Evolutionary conservation across 2,797 vertebrate genomes (phyloP), one percentile per base, ranked within the genome.

Genomic region (Helicolenus hilgendorfi): DNA sequence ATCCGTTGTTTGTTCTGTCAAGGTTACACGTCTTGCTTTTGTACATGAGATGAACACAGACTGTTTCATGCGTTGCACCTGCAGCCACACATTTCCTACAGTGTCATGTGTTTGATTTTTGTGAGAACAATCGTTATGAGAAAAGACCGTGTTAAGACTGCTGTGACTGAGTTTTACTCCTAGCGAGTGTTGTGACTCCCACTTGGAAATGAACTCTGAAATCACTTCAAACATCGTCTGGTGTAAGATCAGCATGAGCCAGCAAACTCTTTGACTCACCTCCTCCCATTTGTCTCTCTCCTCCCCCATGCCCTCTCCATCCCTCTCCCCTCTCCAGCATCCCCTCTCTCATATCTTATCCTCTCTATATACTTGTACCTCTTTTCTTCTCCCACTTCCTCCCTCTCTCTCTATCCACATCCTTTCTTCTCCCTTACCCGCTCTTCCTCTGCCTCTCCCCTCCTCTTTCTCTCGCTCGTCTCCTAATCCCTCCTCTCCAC

Each of bases 401-500:
- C 86, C 78, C 82, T 92, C 89, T 69, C 79, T 79, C 78, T 85
- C n/a, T n/a, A 62, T 92, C 88, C 85, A 63, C 86, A 69, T 88
- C 87, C 69, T 93, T 88, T 89, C 87, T 90, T 90, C 94, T 93
- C 78, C 83, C 90, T 88, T 86, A 79, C 79, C 60, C 89, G 6
- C 83, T 92, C 86, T 94, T 89, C 82, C 79, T 94, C 84, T 89
- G 79, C 89, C 84, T 89, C 92, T 89, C 90, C 84, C 85, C 88
- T 92, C 92, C 92, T 91, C 88, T 89, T 93, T 93, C 94, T 92
- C 89, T 87, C 65, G 64, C 91, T 95, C 86, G 62, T 91, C 90
- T 94, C 93, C 93, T 97, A 96, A 96, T 96, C 95, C 96, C 92
- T 94, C 94, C 94, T 96, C 95, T 96, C 95, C 95, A 96, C 94